Evolutionary conservation across 2,113 vertebrate genomes (phyloP).

Genomic region (Polypterus senegalus): DNA sequence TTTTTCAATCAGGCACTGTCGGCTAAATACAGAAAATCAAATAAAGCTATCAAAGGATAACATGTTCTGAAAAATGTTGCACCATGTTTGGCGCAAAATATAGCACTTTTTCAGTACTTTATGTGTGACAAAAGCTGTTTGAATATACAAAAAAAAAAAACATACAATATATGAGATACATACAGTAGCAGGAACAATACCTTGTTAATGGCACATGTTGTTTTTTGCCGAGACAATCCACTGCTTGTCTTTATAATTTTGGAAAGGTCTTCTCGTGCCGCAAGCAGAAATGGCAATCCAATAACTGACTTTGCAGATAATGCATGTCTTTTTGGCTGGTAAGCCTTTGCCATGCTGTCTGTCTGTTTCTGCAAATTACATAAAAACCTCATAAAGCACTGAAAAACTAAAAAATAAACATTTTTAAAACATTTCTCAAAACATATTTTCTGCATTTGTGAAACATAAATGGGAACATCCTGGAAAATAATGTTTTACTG

Average conservation of each 20-base stretch:
- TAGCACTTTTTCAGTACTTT: background rate
- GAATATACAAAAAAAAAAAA: background rate
- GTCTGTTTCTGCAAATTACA: constrained; percentile 48
- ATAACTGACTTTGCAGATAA: constrained; percentile 58
- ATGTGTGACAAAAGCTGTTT: no score
- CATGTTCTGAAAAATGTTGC: background rate
- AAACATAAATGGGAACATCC: background rate
- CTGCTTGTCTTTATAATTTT: constrained; percentile 86
- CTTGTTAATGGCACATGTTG: constrained; percentile 79
- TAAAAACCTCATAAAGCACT: constrained; percentile 24
- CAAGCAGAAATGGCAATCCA: constrained; percentile 66
- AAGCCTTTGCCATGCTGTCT: constrained; percentile 81
- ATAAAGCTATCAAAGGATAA: no score
- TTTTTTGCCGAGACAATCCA: constrained; percentile 67
- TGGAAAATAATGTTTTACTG: background rate
- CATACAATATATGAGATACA: background rate
- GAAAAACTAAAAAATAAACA: background rate
- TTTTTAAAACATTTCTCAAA: background rate
- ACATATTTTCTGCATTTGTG: no score
- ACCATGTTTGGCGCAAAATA: background rate
- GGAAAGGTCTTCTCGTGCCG: constrained; percentile 80
- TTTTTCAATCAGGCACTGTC: no score
- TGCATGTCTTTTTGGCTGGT: constrained; percentile 76
- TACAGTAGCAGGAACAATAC: constrained; percentile 34
- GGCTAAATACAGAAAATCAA: no score